phyloP scores from a whole-genome alignment of 2,888 invertebrate genomes.

The Capitulum mitella region DNA sequence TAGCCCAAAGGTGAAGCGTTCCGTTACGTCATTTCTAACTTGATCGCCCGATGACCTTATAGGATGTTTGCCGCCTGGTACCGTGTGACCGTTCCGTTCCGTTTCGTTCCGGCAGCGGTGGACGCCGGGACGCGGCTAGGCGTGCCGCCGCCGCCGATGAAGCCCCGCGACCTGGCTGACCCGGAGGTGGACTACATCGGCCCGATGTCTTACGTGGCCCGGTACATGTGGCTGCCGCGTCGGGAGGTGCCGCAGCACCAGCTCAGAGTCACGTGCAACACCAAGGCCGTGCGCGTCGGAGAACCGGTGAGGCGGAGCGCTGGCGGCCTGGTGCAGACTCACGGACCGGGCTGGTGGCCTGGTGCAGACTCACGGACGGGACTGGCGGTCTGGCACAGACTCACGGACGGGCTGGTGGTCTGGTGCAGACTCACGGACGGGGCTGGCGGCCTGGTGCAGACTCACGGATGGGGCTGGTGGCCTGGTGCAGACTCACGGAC shows the following conservation, averaged over 20 bases:
- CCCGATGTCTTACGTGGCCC: conserved; percentile 93
- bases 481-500: no score
- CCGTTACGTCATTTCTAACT: no score
- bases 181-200: conserved; percentile 92
- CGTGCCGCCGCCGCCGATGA: conserved; percentile 47
- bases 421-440: no score
- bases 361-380: no score
- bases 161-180: conserved; percentile 73
- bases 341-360: no score
- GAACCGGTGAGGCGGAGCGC: not conserved
- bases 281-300: not conserved
- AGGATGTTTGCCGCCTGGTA: no score
- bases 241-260: conserved; percentile 42
- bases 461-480: no score
- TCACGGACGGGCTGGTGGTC: no score
- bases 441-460: no score
- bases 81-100: not conserved
- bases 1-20: no score
- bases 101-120: conserved; percentile 42
- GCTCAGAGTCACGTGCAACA: conserved; percentile 7
- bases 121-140: conserved; percentile 46
- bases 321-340: conserved; percentile 26
- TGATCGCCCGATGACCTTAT: no score
- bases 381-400: no score
- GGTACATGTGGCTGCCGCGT: conserved; percentile 81